A percentile compares a stretch with the other conserved stretches of the same genome.
phyloP scores from a whole-genome alignment of 2,888 invertebrate genomes.

The Drosophila subsilvestris region DNA sequence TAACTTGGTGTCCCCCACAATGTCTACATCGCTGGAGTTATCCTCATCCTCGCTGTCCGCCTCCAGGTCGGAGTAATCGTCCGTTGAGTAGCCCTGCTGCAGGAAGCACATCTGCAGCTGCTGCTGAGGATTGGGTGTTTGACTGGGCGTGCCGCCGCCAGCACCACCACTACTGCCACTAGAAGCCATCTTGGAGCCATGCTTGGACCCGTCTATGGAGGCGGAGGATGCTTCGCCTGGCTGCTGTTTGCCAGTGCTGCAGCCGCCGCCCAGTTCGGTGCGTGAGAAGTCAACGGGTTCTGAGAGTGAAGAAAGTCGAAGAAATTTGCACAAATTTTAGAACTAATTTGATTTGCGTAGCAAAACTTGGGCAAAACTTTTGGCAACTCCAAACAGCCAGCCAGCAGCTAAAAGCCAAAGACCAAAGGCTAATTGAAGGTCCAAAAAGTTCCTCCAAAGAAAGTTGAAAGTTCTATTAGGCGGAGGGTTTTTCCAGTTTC shows the following conservation, averaged over 20 bases:
- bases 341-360: constrained; percentile 65
- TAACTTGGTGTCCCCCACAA: constrained; percentile 83
- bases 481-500: not conserved
- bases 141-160: constrained; percentile 18
- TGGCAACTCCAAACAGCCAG: constrained; percentile 14
- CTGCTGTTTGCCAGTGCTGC: constrained; percentile 56
- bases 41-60: constrained; percentile 81
- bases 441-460: constrained; percentile 55
- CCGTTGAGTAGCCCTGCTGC: constrained; percentile 83
- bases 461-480: constrained; percentile 13
- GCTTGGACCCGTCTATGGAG: constrained; percentile 50
- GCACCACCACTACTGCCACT: not conserved
- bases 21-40: constrained; percentile 84
- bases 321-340: constrained; percentile 55
- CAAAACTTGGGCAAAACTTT: constrained; percentile 63
- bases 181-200: constrained; percentile 41
- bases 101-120: constrained; percentile 74
- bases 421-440: constrained; percentile 59
- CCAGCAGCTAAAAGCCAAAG: constrained; percentile 49
- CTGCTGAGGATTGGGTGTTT: constrained; percentile 53
- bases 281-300: constrained; percentile 85
- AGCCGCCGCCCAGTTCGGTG: constrained; percentile 72
- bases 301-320: constrained; percentile 52
- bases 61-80: constrained; percentile 82
- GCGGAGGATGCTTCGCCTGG: constrained; percentile 43